Base-by-base conservation (phyloP, 2,888 invertebrate species). In the Saturnia japonica region DNA sequence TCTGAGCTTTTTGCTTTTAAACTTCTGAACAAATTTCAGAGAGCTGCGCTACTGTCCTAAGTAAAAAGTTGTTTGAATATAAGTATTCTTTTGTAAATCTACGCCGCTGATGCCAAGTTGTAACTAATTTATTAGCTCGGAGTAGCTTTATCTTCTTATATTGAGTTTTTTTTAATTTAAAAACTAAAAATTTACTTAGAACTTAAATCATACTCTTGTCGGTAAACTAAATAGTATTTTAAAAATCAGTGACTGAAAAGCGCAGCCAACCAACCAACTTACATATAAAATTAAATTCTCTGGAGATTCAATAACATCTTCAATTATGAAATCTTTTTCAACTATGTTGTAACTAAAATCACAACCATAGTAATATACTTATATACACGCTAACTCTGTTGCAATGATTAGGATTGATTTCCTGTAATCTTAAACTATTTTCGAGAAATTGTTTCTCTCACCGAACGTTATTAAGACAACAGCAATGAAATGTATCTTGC, bases 31-130 rank as follows among this genome's bases (percentile, higher is more conserved):
- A 64, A 64, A 64, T 64, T 64, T 40, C 64, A 40, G 64, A 64
- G 40, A 40, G 40, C 64, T 64, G 40, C 64, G 40, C 64, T 64
- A 19, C 57, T 57, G 57, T 34, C 64, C 64, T 64, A 64, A 64
- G 64, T 64, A 64, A 64, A 64, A 64, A 64, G 64, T 64, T 64
- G 64, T 8, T 19, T 40, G 64, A 40, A 34, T 64, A 40, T 64
- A 64, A 19, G 64, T 64, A 64, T 64, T 64, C 64, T 64, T 19
- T 64, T 64, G 64, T 64, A 64, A 64, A 40, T 64, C 64, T 40
- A 40, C 64, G 64, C 40, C 64, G 34, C 25, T 57, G 9, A 25
- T 28, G 22, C 57, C 57, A 57, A 57, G 25, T 57, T 57, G 40
- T 40, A 64, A 40, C 64, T 40, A 64, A 40, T 64, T 64, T 64